Conservation (phyloP, 2,113 vertebrate genomes). For the Psittacus erithacus region DNA sequence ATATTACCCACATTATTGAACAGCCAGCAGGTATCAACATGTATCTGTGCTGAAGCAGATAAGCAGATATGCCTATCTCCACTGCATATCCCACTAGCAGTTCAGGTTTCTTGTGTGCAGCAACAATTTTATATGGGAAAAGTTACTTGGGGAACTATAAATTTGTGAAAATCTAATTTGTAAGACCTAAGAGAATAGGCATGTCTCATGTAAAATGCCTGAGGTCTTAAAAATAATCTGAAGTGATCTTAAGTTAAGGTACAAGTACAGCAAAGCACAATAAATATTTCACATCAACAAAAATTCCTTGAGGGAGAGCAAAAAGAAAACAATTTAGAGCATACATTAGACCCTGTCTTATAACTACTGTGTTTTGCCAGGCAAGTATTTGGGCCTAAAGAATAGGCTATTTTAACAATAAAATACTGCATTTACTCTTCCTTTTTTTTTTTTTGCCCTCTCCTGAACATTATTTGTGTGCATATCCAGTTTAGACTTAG, state of each 20-base stretch:
- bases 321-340: constrained; percentile 9
- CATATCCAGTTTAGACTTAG: neutral
- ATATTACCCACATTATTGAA: neutral
- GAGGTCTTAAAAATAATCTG: constrained; percentile 3
- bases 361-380: neutral
- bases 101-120: neutral
- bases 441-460: neutral
- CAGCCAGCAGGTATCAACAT: neutral
- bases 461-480: neutral
- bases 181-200: neutral
- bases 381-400: neutral
- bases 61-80: neutral
- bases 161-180: constrained; percentile 19
- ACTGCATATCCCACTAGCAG: neutral
- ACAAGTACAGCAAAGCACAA: neutral
- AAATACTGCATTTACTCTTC: neutral
- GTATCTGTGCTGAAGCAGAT: neutral
- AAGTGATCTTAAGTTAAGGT: neutral
- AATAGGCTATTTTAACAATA: neutral
- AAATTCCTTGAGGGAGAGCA: constrained; percentile 5
- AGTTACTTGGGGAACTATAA: neutral
- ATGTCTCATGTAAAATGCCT: neutral
- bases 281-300: neutral
- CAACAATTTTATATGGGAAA: neutral
- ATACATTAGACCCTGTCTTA: neutral